phyloP scores from a whole-genome alignment of 2,797 vertebrate genomes.

The Micrastur ruficollis region DNA sequence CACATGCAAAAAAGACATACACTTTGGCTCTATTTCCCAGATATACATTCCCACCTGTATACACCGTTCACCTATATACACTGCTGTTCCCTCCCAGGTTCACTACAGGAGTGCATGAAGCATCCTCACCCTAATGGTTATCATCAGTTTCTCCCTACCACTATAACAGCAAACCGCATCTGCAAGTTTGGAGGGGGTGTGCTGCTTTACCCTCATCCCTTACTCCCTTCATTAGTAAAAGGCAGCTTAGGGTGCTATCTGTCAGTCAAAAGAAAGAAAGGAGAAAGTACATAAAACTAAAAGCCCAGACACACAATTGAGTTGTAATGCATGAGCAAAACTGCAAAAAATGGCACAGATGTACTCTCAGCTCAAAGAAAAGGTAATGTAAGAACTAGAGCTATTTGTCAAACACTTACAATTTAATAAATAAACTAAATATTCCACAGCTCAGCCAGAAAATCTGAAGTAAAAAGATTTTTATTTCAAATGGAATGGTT shows the following conservation, averaged over 20 bases:
- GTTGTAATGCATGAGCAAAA: not conserved
- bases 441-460: conserved; percentile 59
- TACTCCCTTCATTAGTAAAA: not conserved
- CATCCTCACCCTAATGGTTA: not conserved
- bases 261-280: not conserved
- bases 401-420: conserved; percentile 69
- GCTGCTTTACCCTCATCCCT: not conserved
- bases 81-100: not conserved
- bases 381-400: not conserved
- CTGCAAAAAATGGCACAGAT: not conserved
- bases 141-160: not conserved
- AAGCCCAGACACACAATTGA: not conserved
- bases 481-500: conserved; percentile 57
- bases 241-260: not conserved
- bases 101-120: not conserved
- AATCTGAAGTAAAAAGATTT: conserved; percentile 50
- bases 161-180: not conserved
- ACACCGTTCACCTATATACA: not conserved
- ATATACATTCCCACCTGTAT: accelerated
- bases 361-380: not conserved
- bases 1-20: accelerated
- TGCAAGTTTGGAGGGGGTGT: not conserved
- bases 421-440: conserved; percentile 60
- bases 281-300: not conserved
- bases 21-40: not conserved